Base-by-base conservation (phyloP, 1,140 invertebrate species). In the Cyclargus thomasi region DNA sequence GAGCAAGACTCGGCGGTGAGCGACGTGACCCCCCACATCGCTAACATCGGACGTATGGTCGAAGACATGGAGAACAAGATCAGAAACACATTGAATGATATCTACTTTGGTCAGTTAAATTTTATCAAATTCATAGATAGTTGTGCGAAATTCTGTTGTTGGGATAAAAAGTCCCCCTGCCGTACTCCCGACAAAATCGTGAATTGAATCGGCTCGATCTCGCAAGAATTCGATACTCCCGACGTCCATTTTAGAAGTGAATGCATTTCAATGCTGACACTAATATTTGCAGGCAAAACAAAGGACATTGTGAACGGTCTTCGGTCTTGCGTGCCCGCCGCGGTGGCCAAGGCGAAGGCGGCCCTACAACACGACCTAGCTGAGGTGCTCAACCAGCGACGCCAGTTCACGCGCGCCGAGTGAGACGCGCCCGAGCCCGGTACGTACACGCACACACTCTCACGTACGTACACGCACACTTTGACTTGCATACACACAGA, bases 51-150 rank as follows among this genome's bases (percentile, higher is more conserved):
- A 16, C 94, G 95, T 71, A 95, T 97, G 95, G 97, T 97, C 0
- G 96, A 99, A 91, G 99, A 99, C 77, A 99, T 99, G 97, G 99
- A 99, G 85, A 99, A 99, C 88, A 99, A 99, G 93, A 99, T 99
- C 80, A 94, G 99, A 74, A 98, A 97, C 82, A 99, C 98, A 0
- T 91, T 99, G 64, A 99, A 99, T 85, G 97, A 99, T 91, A 99
- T 99, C 75, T 99, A 99, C 91, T 99, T 99, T 92, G 97, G 98
- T 77, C 78, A 71, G 55, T 22, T 5, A 8, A 4, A 16, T 5
- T 29, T 16, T 14, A 20, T 0, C 6, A 21, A 22, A 21, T 8
- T 20, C 23, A 0, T 22, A 62, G 57, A 6, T 17, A 11, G 2
- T 62, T 11, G 10, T 21, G 57, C 21, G n/a, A n/a, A n/a, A n/a